phyloP scores from a whole-genome alignment of 2,113 vertebrate species.

The Syngnathus typhle region DNA sequence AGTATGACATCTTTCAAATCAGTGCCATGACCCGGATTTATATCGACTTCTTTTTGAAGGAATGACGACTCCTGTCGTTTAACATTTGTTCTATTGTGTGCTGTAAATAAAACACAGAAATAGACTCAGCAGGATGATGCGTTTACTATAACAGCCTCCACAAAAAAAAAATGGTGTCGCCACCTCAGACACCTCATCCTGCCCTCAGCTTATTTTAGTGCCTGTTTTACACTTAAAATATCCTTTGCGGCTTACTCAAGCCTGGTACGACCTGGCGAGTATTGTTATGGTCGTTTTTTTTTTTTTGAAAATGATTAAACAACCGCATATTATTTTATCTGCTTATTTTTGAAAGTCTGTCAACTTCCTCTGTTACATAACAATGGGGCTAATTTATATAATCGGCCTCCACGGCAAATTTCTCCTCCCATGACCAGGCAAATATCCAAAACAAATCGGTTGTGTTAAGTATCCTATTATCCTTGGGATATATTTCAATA shows the following conservation, averaged over 20 bases:
- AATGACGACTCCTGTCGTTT: not conserved
- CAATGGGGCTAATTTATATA: too few species aligned
- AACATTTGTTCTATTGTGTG: not conserved
- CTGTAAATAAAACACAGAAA: not conserved
- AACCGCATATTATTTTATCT: too few species aligned
- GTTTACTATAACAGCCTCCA: not conserved
- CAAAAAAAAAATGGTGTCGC: not conserved
- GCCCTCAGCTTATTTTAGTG: not conserved
- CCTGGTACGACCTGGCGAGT: not conserved
- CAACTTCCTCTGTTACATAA: too few species aligned
- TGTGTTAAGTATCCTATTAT: not conserved
- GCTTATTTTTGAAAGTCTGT: too few species aligned
- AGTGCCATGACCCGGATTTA: too few species aligned
- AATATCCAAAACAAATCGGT: not conserved
- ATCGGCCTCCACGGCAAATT: too few species aligned
- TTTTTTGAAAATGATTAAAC: too few species aligned
- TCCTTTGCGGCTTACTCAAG: not conserved
- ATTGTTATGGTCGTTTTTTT: too few species aligned
- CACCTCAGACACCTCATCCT: conserved; percentile 3
- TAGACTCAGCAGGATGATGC: not conserved
- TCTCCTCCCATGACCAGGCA: too few species aligned
- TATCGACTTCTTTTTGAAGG: not conserved
- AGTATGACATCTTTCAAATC: too few species aligned
- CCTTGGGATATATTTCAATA: too few species aligned
- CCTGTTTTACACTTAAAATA: not conserved